phyloP scores from a whole-genome alignment of 2,888 invertebrate genomes.

The Margaritifera margaritifera region DNA sequence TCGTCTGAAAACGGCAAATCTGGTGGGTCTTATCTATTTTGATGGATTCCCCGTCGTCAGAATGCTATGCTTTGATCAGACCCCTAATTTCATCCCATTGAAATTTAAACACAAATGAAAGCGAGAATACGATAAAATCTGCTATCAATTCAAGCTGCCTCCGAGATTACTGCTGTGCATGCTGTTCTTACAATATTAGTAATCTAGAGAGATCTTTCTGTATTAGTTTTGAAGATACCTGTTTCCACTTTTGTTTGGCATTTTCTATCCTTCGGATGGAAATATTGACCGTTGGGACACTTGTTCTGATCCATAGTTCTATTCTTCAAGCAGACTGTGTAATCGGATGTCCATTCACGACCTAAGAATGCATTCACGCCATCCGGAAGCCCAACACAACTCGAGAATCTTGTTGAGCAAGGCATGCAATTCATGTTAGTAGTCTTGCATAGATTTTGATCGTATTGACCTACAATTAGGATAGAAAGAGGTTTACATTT shows the following conservation, averaged over 20 bases:
- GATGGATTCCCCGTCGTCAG: too few relatives aligned
- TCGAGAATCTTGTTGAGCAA: neutral
- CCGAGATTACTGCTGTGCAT: too few relatives aligned
- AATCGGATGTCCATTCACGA: conserved; percentile 10
- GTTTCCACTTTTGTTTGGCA: conserved; percentile 29
- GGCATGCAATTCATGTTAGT: conserved; percentile 1
- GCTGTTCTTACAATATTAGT: too few relatives aligned
- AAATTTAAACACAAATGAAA: too few relatives aligned
- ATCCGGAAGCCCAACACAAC: too few relatives aligned
- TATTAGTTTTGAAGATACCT: conserved; percentile 9
- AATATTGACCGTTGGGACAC: neutral
- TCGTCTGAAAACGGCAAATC: too few relatives aligned
- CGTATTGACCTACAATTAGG: conserved; percentile 42
- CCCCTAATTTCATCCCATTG: too few relatives aligned
- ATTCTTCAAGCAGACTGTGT: conserved; percentile 7
- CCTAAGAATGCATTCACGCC: conserved; percentile 1
- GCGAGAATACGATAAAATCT: too few relatives aligned
- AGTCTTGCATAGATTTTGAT: conserved; percentile 32
- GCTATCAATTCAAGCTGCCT: too few relatives aligned
- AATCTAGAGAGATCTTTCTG: too few relatives aligned
- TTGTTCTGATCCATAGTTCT: conserved; percentile 4
- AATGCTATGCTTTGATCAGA: too few relatives aligned
- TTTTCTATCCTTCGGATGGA: conserved; percentile 14
- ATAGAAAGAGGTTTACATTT: neutral
- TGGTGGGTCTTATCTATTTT: too few relatives aligned